A percentile compares a stretch with the other conserved stretches of the same genome.
Conservation (phyloP, 1,140 invertebrate genomes). For the Lordiphosa mommai region DNA sequence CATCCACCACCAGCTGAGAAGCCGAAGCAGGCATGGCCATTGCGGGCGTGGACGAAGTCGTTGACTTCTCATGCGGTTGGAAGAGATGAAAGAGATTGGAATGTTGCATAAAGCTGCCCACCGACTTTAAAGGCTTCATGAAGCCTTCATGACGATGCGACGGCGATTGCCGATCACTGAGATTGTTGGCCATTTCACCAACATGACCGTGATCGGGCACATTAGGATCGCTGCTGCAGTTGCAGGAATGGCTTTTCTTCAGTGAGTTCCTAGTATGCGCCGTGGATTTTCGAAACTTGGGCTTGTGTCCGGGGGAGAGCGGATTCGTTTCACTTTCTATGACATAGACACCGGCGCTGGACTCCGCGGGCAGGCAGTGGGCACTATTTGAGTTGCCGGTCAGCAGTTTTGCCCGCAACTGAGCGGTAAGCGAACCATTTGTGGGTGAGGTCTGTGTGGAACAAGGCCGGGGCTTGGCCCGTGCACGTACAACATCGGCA, state of each 20-base stretch:
- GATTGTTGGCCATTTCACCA: constrained; percentile 6
- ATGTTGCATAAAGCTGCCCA: constrained; percentile 74
- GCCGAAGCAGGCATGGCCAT: constrained; percentile 12
- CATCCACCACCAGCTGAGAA: constrained; percentile 11
- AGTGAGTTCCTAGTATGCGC: constrained; percentile 37
- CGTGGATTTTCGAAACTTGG: constrained; percentile 66
- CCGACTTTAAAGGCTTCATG: constrained; percentile 62
- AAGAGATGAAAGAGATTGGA: constrained; percentile 77
- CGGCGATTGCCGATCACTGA: constrained; percentile 13
- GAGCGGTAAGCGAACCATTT: constrained; percentile 42
- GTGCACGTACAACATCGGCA: background rate
- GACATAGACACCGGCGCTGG: constrained; percentile 45
- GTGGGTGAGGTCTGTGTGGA: constrained; percentile 55
- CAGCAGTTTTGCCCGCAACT: constrained; percentile 39
- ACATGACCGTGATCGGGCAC: constrained; percentile 11
- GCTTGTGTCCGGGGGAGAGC: constrained; percentile 47
- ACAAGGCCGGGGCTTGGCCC: constrained; percentile 20
- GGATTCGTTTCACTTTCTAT: constrained; percentile 61
- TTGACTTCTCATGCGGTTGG: constrained; percentile 43
- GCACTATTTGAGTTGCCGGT: constrained; percentile 41
- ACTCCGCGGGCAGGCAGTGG: constrained; percentile 35
- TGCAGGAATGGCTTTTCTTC: constrained; percentile 63
- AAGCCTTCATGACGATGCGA: constrained; percentile 44
- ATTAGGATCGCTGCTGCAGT: constrained; percentile 42
- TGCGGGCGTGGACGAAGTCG: constrained; percentile 10